These are phyloP conservation scores for Drosophila pseudoobscura DNA, from an alignment of 1,140 invertebrate genomes.

Conservation along the genomic window DNA sequence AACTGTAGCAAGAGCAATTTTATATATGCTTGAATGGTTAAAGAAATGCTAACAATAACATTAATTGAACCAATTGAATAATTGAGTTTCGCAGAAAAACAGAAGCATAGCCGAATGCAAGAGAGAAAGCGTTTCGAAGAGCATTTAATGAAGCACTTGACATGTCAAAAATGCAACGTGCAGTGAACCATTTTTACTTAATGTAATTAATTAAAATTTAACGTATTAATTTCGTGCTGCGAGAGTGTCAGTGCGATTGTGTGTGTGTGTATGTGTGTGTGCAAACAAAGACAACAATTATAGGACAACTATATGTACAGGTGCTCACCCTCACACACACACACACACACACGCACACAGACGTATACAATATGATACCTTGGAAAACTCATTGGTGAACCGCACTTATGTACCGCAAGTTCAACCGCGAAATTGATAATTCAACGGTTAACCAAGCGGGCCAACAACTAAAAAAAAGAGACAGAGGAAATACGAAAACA, in stretches of 20 bases:
- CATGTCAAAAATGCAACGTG: constrained; percentile 56
- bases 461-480: constrained; percentile 62
- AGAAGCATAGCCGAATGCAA: constrained; percentile 7
- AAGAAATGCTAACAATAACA: background rate
- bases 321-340: background rate
- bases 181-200: constrained; percentile 69
- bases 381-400: constrained; percentile 81
- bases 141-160: constrained; percentile 68
- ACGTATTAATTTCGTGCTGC: constrained; percentile 64
- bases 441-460: constrained; percentile 80
- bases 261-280: background rate
- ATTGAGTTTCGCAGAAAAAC: background rate
- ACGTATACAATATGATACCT: constrained; percentile 72
- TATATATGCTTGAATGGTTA: background rate
- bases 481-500: constrained; percentile 18
- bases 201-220: constrained; percentile 79
- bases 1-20: too few species aligned
- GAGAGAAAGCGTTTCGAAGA: constrained; percentile 17
- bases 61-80: background rate
- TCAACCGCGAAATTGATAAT: constrained; percentile 83
- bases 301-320: constrained; percentile 4
- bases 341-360: too few species aligned
- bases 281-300: constrained; percentile 44
- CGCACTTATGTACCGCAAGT: constrained; percentile 82
- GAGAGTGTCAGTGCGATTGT: constrained; percentile 18